Evolutionary conservation across 2,888 invertebrate genomes (phyloP).

Genomic region (Drosophila kuntzei): DNA sequence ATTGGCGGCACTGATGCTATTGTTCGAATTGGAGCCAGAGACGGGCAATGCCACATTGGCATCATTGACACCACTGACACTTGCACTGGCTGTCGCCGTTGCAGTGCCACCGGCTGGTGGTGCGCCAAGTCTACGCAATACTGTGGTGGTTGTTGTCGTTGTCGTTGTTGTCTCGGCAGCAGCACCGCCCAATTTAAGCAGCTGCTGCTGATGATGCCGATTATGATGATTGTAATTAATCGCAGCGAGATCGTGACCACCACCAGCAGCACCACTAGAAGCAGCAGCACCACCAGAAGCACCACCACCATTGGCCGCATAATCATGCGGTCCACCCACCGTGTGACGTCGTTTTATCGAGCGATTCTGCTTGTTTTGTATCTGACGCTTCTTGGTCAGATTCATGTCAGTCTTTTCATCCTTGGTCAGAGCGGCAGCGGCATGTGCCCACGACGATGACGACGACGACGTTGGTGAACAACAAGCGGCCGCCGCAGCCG

Average conservation of each 20-base stretch:
- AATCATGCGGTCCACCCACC: conserved; percentile 96
- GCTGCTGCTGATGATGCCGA: conserved; percentile 73
- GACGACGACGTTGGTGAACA: conserved; percentile 65
- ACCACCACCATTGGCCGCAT: conserved; percentile 67
- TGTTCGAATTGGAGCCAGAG: conserved; percentile 38
- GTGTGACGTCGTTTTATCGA: conserved; percentile 96
- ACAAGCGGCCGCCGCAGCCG: conserved; percentile 78
- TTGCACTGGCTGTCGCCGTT: conserved; percentile 13
- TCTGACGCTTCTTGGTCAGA: conserved; percentile 90
- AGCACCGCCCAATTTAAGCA: conserved; percentile 57
- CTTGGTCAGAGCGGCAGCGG: conserved; percentile 87
- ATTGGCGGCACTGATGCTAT: conserved; percentile 53
- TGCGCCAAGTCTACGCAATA: conserved; percentile 64
- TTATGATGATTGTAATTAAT: conserved; percentile 76
- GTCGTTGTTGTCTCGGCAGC: conserved; percentile 71
- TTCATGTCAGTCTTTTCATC: conserved; percentile 93
- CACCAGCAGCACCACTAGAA: conserved; percentile 3
- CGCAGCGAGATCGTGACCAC: conserved; percentile 64
- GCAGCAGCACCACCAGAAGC: conserved; percentile 9
- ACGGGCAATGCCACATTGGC: conserved; percentile 47
- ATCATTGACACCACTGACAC: conserved; percentile 31
- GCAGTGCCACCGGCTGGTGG: conserved; percentile 51
- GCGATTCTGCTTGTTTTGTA: conserved; percentile 85
- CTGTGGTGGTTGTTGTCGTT: conserved; percentile 67
- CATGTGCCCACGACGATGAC: conserved; percentile 75